Evolutionary conservation across 2,888 invertebrate species (phyloP).

Genomic region (Drosophila lacicola): DNA sequence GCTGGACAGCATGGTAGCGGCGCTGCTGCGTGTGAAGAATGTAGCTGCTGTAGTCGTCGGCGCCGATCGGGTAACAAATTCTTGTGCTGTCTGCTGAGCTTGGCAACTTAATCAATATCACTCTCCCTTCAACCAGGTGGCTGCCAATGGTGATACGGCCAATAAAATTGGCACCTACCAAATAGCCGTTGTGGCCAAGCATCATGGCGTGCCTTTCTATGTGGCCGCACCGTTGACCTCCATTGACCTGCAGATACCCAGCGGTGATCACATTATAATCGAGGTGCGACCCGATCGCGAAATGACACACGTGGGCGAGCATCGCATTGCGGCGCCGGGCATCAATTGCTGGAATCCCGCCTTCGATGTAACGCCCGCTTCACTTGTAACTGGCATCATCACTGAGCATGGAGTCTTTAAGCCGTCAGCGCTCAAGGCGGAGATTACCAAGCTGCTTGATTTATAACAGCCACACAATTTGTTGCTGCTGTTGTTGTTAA

Average conservation of each 20-base stretch:
- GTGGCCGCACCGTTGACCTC: slow-evolving; percentile 97
- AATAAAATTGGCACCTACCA: slow-evolving; percentile 99
- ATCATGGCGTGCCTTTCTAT: slow-evolving; percentile 97
- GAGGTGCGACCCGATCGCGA: slow-evolving; percentile 97
- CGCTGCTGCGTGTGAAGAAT: slow-evolving; percentile 92
- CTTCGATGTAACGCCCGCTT: slow-evolving; percentile 98
- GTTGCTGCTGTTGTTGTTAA: slow-evolving; percentile 46
- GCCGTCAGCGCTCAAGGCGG: slow-evolving; percentile 86
- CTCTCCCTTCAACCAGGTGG: slow-evolving; percentile 87
- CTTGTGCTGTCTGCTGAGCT: not conserved
- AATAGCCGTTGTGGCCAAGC: slow-evolving; percentile 95
- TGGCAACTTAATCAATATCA: not conserved
- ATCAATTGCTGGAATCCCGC: slow-evolving; percentile 99
- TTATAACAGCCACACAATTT: slow-evolving; percentile 59
- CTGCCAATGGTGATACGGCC: slow-evolving; percentile 98
- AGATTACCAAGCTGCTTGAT: slow-evolving; percentile 73
- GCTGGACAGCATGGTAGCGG: slow-evolving; percentile 97
- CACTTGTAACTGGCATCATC: slow-evolving; percentile 96
- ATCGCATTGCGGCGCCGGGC: slow-evolving; percentile 94
- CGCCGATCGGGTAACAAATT: slow-evolving; percentile 92
- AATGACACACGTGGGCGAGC: slow-evolving; percentile 95
- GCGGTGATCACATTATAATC: slow-evolving; percentile 95
- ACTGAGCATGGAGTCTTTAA: slow-evolving; percentile 96
- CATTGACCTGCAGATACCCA: slow-evolving; percentile 91
- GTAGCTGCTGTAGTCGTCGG: slow-evolving; percentile 98